Conservation (phyloP, 2,113 vertebrate species). For the Bufo bufo region DNA sequence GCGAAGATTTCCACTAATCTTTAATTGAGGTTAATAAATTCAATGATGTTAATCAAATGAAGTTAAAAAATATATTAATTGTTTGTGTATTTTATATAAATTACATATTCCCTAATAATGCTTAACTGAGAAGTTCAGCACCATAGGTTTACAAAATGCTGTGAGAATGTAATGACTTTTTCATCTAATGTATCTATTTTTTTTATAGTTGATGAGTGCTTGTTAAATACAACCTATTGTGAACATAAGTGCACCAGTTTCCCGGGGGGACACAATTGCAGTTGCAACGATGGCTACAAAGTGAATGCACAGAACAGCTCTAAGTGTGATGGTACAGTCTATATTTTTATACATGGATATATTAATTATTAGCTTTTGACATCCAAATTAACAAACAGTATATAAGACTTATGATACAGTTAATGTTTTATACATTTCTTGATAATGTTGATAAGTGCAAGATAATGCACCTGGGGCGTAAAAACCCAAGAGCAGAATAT, state of each 20-base stretch:
- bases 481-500: too few species aligned
- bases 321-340: constrained; percentile 43
- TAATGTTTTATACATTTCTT: too few species aligned
- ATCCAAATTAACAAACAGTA: not conserved
- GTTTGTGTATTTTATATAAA: not conserved
- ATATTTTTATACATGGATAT: not conserved
- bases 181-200: not conserved
- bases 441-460: too few species aligned
- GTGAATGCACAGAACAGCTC: constrained; percentile 30
- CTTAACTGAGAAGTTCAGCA: not conserved
- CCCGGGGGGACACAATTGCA: constrained; percentile 34
- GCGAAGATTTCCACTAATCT: not conserved
- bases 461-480: too few species aligned
- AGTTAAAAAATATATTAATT: not conserved
- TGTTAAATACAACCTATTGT: constrained; percentile 1
- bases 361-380: not conserved
- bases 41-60: too few species aligned
- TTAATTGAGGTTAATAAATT: not conserved
- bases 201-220: constrained; percentile 40
- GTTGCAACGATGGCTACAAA: constrained; percentile 23
- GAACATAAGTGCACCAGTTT: constrained; percentile 5
- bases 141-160: not conserved
- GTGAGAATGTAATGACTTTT: not conserved
- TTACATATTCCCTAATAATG: not conserved
- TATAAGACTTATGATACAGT: too few species aligned